Base-by-base conservation (phyloP, 1,140 invertebrate species). In the Trachymyrmex cornetzi region DNA sequence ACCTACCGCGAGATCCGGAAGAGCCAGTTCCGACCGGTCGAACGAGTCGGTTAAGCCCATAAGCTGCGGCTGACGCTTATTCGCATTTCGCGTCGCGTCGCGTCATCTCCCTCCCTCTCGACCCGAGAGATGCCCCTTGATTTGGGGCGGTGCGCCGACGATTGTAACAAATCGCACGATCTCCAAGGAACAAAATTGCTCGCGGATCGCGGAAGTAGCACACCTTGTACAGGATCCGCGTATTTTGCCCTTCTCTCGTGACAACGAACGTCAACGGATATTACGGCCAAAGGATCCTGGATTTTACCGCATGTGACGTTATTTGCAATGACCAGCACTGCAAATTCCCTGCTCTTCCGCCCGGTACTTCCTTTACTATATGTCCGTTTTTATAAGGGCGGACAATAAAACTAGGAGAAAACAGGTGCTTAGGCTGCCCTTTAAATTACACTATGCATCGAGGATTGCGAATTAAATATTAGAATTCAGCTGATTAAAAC, bases 1-100 rank as follows among this genome's bases (percentile, higher is more conserved):
- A 44, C 19, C 53, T 16, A 24, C 50, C 55, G 34, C 14, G 27
- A 14, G 38, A 48, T 44, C 30, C 9, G 22, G 11, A n/a, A 53
- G 27, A 5, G 16, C 9, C 30, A n/a, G n/a, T 14, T 19, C 22
- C 57, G 11, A 14, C 14, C 53, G 22, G 1, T 9, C 9, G 11
- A 27, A 12, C 69, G 11, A 69, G 88, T 38, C 34, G 89, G 86
- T 90, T 87, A 86, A 63, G 63, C 14, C 30, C 6, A 30, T 30
- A 30, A 30, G 30, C 30, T 16, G 55, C 57, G 30, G 30, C 48
- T 16, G 74, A 63, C 38, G 59, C 38, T 64, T 11, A 2, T 22
- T 66, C 6, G n/a, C n/a, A n/a, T n/a, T n/a, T n/a, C n/a, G n/a
- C n/a, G n/a, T n/a, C n/a, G 38, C 59, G 16, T 77, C 59, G 24